phyloP scores from a whole-genome alignment of 1,140 invertebrate genomes.

The Lanistes nyassanus region DNA sequence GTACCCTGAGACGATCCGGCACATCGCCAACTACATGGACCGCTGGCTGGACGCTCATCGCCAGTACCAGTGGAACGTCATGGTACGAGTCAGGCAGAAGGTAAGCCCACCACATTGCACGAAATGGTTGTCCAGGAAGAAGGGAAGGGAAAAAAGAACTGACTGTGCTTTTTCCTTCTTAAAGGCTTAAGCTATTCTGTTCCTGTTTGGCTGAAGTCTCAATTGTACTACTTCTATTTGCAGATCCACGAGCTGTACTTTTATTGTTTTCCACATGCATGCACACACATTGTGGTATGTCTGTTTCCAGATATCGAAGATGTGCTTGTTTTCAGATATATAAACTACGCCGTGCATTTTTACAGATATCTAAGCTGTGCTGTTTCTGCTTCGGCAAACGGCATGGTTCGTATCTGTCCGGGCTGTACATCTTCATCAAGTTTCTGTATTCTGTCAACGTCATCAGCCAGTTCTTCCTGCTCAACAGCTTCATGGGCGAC shows the following conservation, averaged over 20 bases:
- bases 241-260: no score
- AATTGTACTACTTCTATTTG: no score
- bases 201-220: no score
- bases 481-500: slow-evolving; percentile 53
- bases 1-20: slow-evolving; percentile 26
- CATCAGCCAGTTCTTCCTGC: slow-evolving; percentile 52
- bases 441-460: slow-evolving; percentile 55
- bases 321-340: no score
- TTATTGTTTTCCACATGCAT: no score
- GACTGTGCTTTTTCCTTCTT: no score
- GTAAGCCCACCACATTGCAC: not conserved
- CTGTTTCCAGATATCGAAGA: no score
- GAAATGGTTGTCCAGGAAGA: no score
- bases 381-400: slow-evolving; percentile 57
- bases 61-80: slow-evolving; percentile 36
- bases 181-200: no score
- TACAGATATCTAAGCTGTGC: slow-evolving; percentile 47
- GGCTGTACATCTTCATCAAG: slow-evolving; percentile 64
- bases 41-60: slow-evolving; percentile 38
- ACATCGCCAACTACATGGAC: slow-evolving; percentile 41
- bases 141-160: no score
- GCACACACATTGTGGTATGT: no score
- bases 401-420: slow-evolving; percentile 67
- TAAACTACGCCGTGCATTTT: no score
- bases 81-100: slow-evolving; percentile 31